A percentile compares a stretch with the other conserved stretches of the same genome.
Evolutionary conservation across 2,888 invertebrate genomes (phyloP).

Genomic region (Xanthorhoe spadicearia): DNA sequence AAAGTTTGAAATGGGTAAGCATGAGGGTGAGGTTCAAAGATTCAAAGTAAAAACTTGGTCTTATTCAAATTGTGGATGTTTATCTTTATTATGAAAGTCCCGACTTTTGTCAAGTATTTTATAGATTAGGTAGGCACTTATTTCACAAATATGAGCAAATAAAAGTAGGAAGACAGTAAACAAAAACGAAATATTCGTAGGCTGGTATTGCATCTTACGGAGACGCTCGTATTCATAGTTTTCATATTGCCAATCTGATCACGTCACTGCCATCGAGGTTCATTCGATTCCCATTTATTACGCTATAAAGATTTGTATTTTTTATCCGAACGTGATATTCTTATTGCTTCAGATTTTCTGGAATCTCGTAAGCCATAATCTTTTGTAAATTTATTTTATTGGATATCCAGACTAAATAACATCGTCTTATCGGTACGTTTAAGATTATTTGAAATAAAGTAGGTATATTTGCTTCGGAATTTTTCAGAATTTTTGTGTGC

Average conservation of each 20-base stretch:
- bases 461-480: slow-evolving; percentile 50
- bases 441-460: slow-evolving; percentile 43
- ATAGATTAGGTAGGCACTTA: background rate
- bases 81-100: background rate
- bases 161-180: background rate
- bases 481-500: slow-evolving; percentile 68
- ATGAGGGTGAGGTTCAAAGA: slow-evolving; percentile 10
- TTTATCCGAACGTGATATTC: slow-evolving; percentile 44
- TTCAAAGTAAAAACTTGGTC: slow-evolving; percentile 13
- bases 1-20: slow-evolving; percentile 13
- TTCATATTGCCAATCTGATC: slow-evolving; percentile 59
- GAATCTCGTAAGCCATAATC: slow-evolving; percentile 28
- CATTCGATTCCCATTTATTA: slow-evolving; percentile 67
- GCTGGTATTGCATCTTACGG: slow-evolving; percentile 40
- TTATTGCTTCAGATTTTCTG: slow-evolving; percentile 31
- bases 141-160: background rate
- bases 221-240: slow-evolving; percentile 54
- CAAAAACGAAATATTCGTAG: background rate
- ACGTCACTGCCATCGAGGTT: slow-evolving; percentile 64
- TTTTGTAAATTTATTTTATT: slow-evolving; percentile 32
- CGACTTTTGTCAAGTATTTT: background rate
- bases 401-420: slow-evolving; percentile 27
- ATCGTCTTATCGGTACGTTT: slow-evolving; percentile 33
- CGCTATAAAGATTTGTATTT: slow-evolving; percentile 59
- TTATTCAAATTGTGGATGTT: slow-evolving; percentile 4